Percentiles rank a stretch among this genome's conserved stretches.
These are phyloP conservation scores for Hirtodrosophila trivittata DNA, from an alignment of 2,888 invertebrate genomes.

Conservation along the genomic window DNA sequence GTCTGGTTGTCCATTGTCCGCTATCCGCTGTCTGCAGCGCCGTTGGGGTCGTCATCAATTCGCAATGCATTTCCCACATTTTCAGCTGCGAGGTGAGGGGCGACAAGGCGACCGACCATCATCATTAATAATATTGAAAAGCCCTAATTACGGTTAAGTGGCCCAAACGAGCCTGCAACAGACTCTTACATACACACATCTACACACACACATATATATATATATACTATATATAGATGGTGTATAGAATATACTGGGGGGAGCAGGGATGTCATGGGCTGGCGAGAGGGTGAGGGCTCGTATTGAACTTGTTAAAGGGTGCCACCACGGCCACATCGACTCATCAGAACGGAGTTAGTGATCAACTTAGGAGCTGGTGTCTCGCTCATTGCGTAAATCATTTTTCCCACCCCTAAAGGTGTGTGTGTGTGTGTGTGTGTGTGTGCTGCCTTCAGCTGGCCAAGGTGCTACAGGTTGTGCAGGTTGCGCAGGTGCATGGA, in stretches of 20 bases:
- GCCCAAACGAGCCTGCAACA: conserved; percentile 59
- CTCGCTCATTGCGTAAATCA: conserved; percentile 67
- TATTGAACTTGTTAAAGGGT: conserved; percentile 56
- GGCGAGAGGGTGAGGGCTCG: background rate
- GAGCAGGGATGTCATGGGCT: background rate
- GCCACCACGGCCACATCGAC: conserved; percentile 22
- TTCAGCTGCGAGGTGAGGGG: conserved; percentile 37
- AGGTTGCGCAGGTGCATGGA: conserved; percentile 49
- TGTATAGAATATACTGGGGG: background rate
- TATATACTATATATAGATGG: conserved; percentile 20
- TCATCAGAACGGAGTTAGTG: conserved; percentile 10
- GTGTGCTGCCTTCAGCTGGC: conserved; percentile 46
- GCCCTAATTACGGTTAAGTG: conserved; percentile 78
- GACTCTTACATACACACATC: too few species aligned
- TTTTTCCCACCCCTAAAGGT: conserved; percentile 70
- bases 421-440: conserved; percentile 1
- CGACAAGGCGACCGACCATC: conserved; percentile 57
- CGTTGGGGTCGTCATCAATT: conserved; percentile 68
- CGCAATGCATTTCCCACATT: conserved; percentile 78
- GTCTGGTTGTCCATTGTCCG: conserved; percentile 11
- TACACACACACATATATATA: too few species aligned
- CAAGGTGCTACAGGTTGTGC: conserved; percentile 45
- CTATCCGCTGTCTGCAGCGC: conserved; percentile 26
- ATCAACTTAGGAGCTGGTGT: conserved; percentile 15
- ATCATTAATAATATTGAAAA: conserved; percentile 79